These are phyloP conservation scores for Cryptocephalus moraei DNA, from an alignment of 2,888 invertebrate genomes.

Conservation along the genomic window DNA sequence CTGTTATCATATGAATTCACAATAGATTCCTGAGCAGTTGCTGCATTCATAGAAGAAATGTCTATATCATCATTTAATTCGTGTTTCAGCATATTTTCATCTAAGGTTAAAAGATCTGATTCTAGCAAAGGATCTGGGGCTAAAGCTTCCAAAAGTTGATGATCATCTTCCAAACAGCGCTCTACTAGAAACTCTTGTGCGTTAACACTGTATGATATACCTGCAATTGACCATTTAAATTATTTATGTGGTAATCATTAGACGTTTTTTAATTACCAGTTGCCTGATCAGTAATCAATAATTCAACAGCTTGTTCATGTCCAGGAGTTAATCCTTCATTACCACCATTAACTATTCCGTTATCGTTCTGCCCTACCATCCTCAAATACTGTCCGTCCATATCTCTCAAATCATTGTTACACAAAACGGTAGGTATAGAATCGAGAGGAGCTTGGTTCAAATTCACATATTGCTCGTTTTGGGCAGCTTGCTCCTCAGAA, in stretches of 20 bases:
- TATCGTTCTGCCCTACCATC: conserved; percentile 19
- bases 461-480: conserved; percentile 16
- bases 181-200: conserved; percentile 31
- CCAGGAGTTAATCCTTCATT: conserved; percentile 19
- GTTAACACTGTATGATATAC: conserved; percentile 28
- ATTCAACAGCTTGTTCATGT: conserved; percentile 32
- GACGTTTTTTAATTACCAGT: conserved; percentile 21
- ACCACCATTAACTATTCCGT: conserved; percentile 9
- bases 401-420: conserved; percentile 25
- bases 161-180: conserved; percentile 31
- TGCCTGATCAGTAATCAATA: conserved; percentile 36
- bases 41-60: conserved; percentile 15
- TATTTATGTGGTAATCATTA: too few species aligned
- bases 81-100: conserved; percentile 31
- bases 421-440: conserved; percentile 24
- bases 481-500: conserved; percentile 14
- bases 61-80: conserved; percentile 28
- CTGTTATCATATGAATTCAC: conserved; percentile 18
- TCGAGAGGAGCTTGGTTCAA: conserved; percentile 17
- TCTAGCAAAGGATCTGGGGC: conserved; percentile 28
- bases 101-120: conserved; percentile 30
- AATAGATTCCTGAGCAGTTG: conserved; percentile 16
- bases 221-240: conserved; percentile 5
- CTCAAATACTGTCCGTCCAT: conserved; percentile 28
- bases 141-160: conserved; percentile 29